Conservation (phyloP, 2,113 vertebrate genomes). For the Oryzias melastigma region DNA sequence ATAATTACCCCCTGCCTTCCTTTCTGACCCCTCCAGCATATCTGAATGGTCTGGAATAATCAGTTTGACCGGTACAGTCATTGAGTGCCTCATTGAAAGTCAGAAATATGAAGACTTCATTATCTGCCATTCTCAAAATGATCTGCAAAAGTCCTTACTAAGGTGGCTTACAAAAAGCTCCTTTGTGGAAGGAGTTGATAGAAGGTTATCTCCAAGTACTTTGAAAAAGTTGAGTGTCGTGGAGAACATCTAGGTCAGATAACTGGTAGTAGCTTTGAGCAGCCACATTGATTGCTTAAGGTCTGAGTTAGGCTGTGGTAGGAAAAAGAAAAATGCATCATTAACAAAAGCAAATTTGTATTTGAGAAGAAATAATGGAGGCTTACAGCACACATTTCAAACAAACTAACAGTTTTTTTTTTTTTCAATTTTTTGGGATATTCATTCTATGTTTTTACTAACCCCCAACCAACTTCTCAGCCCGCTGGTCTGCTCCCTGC, state of each 20-base stretch:
- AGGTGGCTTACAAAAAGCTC: background rate
- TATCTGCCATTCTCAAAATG: conserved; percentile 12
- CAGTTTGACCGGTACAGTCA: conserved; percentile 41
- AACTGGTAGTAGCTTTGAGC: too few species aligned
- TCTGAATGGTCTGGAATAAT: conserved; percentile 30
- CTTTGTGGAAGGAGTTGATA: conserved; percentile 2
- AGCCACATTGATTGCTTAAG: too few species aligned
- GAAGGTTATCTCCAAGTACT: background rate
- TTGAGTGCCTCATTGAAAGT: background rate
- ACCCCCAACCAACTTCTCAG: too few species aligned
- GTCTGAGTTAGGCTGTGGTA: too few species aligned
- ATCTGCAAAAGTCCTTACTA: background rate
- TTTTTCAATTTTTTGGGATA: too few species aligned
- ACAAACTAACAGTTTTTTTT: too few species aligned
- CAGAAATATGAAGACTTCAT: conserved; percentile 22
- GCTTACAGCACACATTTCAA: too few species aligned
- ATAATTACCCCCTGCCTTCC: conserved; percentile 42
- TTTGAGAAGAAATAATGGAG: too few species aligned
- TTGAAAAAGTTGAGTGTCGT: background rate
- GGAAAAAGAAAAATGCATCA: too few species aligned
- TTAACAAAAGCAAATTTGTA: too few species aligned
- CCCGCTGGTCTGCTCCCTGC: too few species aligned
- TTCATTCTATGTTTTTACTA: too few species aligned
- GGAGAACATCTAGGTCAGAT: background rate
- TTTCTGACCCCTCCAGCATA: conserved; percentile 17